Base-by-base conservation (phyloP, 2,113 vertebrate genomes). In the Petroica traversi region DNA sequence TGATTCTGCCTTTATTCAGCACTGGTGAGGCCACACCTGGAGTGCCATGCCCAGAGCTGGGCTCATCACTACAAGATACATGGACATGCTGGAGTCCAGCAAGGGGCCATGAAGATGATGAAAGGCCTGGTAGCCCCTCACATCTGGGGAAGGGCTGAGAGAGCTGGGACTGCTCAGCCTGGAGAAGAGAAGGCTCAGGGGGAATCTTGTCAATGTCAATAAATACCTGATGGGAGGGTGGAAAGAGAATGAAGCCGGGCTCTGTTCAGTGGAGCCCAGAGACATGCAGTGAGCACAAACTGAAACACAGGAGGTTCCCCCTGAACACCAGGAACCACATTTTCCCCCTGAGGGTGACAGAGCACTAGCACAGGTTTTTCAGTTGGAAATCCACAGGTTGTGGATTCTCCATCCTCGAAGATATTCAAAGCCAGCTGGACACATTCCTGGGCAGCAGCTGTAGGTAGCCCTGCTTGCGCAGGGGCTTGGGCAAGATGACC, bases 311-410 rank as follows among this genome's bases (percentile, higher is more conserved):
- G 10, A 64, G 34, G 40, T 16, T 79, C 40, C 54, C 34, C 25
- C 23, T 48, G 19, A 52, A 52, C 49, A 58, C 26, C 40, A 49
- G 49, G 38, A 69, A 48, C 19, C 10, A n/a, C 15, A 19, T 68
- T 48, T 72, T 24, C 12, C 28, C 22, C 29, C 7, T 0, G 1
- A 66, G 33, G 10, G 19, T 66, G 36, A n/a, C 46, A 1, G 3
- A 66, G 29, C 18, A 26, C 7, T 48, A n/a, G 48, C 58, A 85
- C 23, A 81, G 26, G 17, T 8, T 66, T 33, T 40, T 54, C 62
- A 66, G 34, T n/a, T n/a, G n/a, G n/a, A n/a, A n/a, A n/a, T n/a
- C n/a, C n/a, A 63, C 28, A 73, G 4, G 29, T 8, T 76, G n/a
- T 8, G 49, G 22, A 6, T 23, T 22, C 16, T 74, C 61, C n/a